These are phyloP conservation scores for Nomada ferruginata DNA, from an alignment of 2,888 invertebrate genomes.

Conservation along the genomic window DNA sequence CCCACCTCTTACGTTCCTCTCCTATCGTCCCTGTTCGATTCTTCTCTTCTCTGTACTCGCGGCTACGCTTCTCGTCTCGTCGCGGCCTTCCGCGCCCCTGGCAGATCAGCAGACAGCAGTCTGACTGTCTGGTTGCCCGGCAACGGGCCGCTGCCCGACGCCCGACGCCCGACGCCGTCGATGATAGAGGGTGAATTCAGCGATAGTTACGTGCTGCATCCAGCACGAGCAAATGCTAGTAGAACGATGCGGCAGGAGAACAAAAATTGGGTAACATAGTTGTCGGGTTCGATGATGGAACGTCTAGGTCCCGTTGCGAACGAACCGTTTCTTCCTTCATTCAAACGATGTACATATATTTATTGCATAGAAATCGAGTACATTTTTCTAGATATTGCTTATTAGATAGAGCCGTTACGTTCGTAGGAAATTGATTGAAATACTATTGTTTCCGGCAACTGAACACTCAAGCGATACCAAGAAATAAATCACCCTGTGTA, in stretches of 20 bases:
- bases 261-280: slow-evolving; percentile 1
- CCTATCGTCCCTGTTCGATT: slow-evolving; percentile 25
- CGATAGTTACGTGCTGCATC: slow-evolving; percentile 60
- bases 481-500: too few relatives aligned
- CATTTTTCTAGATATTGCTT: too few relatives aligned
- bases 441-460: too few relatives aligned
- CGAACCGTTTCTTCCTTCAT: not conserved
- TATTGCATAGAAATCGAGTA: too few relatives aligned
- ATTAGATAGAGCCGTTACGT: too few relatives aligned
- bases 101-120: slow-evolving; percentile 79
- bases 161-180: slow-evolving; percentile 66
- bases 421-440: too few relatives aligned
- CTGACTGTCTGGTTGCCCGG: slow-evolving; percentile 81
- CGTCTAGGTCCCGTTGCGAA: not conserved
- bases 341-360: not conserved
- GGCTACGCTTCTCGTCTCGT: slow-evolving; percentile 44
- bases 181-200: slow-evolving; percentile 75
- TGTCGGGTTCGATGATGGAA: not conserved
- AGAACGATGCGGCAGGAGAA: not conserved
- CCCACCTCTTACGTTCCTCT: slow-evolving; percentile 18
- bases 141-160: slow-evolving; percentile 78
- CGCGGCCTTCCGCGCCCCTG: slow-evolving; percentile 62
- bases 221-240: slow-evolving; percentile 59
- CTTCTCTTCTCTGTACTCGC: slow-evolving; percentile 7
- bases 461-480: too few relatives aligned